Base-by-base conservation (phyloP, 2,888 invertebrate species). In the Aphidius colemani region DNA sequence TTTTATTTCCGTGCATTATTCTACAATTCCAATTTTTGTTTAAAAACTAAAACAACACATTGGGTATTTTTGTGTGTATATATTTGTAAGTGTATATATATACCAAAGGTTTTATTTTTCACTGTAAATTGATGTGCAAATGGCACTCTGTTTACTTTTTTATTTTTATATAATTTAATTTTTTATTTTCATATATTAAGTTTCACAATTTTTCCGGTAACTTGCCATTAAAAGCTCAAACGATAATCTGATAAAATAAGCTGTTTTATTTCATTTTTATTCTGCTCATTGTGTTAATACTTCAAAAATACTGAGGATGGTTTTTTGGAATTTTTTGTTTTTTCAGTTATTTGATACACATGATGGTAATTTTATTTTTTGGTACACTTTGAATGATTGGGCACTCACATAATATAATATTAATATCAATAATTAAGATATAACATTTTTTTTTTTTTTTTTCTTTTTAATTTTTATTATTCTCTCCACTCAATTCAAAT, bases 291-390 rank as follows among this genome's bases (percentile, higher is more conserved):
- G 59, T 66, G 59, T 68, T 72, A 72, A 70, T 73, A 73, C 73
- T 78, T 78, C 75, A 67, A 75, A 78, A 79, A 78, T 79, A 79
- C 76, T 78, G 76, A 77, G 75, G 74, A 66, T 77, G 75, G 73
- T 77, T 74, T 67, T 76, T 74, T 74, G 69, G 75, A 74, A 72
- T 2, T 18, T 30, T 30, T 6, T 30, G 18, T 51, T 30, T 9
- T 51, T 30, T 51, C 6, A 8, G 18, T 51, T 40, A 10, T 51
- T 51, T 51, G 30, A 30, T 30, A 30, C 30, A 30, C 30, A 30
- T 30, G 30, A 30, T 30, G 30, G 30, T 30, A 30, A 30, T 6
- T 51, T 39, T 7, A 7, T 51, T 51, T 51, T 39, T 72, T 71
- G 71, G 72, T 72, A 74, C 69, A 70, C 69, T 68, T 70, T 74